A percentile compares a stretch with the other conserved stretches of the same genome.
These are phyloP conservation scores for Gisinianus flammeolus DNA, from an alignment of 2,888 invertebrate species.

Conservation along the genomic window DNA sequence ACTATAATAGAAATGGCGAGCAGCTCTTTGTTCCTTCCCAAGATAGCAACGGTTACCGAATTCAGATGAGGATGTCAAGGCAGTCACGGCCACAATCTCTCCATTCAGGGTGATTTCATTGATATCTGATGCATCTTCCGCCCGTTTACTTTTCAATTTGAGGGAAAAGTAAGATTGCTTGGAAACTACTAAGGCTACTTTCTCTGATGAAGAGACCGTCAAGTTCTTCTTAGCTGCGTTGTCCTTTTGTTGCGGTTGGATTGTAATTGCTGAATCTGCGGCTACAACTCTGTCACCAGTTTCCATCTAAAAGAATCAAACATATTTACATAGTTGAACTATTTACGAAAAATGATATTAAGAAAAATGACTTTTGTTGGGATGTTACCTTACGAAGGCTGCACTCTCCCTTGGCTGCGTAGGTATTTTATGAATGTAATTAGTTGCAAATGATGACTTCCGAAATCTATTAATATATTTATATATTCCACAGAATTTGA, in stretches of 20 bases:
- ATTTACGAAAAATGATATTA: too few species aligned
- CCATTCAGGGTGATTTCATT: constrained; percentile 30
- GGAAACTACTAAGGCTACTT: constrained; percentile 6
- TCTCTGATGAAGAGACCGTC: not conserved
- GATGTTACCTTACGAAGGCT: too few species aligned
- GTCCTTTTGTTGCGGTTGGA: not conserved
- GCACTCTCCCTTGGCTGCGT: too few species aligned
- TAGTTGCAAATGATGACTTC: too few species aligned
- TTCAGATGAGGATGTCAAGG: constrained; percentile 33
- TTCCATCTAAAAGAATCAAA: not conserved
- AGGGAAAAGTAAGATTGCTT: constrained; percentile 30
- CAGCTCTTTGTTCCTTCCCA: constrained; percentile 3
- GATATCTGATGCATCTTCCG: constrained; percentile 37
- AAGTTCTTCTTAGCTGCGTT: not conserved
- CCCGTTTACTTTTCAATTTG: constrained; percentile 21
- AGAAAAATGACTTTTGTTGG: too few species aligned
- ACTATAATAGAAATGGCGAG: constrained; percentile 33
- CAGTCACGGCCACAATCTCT: constrained; percentile 29
- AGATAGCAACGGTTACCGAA: constrained; percentile 34
- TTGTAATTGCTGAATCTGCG: constrained; percentile 5
- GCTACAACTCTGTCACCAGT: not conserved
- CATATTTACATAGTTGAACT: not conserved
- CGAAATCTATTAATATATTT: too few species aligned
- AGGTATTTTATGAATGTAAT: too few species aligned
- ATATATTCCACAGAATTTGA: too few species aligned